These are phyloP conservation scores for Papilio polytes DNA, from an alignment of 1,140 invertebrate genomes.

Conservation along the genomic window DNA sequence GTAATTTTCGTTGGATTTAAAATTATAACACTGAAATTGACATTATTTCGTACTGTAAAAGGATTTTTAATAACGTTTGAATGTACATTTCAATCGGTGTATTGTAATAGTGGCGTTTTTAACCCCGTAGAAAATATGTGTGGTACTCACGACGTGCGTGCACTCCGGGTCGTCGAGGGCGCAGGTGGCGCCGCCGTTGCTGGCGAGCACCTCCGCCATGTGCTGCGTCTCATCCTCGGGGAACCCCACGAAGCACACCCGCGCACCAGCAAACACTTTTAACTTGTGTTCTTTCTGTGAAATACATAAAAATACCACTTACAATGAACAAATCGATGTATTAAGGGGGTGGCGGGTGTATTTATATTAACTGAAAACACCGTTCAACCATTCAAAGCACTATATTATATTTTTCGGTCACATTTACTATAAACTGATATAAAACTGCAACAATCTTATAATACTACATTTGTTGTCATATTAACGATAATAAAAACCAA, in stretches of 20 bases:
- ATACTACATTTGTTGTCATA: neutral
- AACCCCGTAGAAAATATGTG: neutral
- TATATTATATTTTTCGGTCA: neutral
- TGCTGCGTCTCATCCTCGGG: constrained; percentile 93
- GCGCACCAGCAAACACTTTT: constrained; percentile 94
- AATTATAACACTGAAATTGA: neutral
- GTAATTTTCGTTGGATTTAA: neutral
- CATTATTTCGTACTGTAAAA: neutral
- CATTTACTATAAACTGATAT: neutral
- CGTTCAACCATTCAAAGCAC: no score
- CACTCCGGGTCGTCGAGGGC: constrained; percentile 91
- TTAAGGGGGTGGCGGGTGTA: neutral
- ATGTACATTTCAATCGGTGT: neutral
- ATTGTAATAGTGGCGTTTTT: neutral
- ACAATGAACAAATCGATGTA: neutral
- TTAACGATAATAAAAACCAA: constrained; percentile 16
- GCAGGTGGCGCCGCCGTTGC: constrained; percentile 92
- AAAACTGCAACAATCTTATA: constrained; percentile 13
- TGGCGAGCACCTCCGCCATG: constrained; percentile 94
- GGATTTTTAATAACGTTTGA: neutral
- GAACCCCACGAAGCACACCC: constrained; percentile 95
- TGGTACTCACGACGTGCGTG: constrained; percentile 93
- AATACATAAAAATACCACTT: neutral
- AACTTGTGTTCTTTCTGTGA: constrained; percentile 88
- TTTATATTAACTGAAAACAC: neutral